phyloP scores from a whole-genome alignment of 1,140 invertebrate species.

The Diuraphis noxia region DNA sequence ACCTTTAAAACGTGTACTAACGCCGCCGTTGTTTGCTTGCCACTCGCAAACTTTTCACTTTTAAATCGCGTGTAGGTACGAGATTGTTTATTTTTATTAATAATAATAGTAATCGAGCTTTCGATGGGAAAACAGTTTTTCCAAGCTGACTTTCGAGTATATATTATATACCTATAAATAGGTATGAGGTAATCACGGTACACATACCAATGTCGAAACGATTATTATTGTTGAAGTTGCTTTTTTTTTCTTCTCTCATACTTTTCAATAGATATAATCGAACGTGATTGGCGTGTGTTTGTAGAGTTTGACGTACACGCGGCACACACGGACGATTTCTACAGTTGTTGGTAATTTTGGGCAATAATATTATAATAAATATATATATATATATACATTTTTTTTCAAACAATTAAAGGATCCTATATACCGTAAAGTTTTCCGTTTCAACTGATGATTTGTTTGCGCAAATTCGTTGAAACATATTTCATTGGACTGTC shows the following conservation, averaged over 20 bases:
- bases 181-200: no score
- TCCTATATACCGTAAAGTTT: background rate
- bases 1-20: background rate
- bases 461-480: background rate
- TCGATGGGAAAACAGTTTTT: background rate
- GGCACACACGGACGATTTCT: background rate
- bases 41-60: background rate
- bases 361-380: background rate
- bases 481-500: background rate
- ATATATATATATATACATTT: no score
- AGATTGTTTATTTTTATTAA: constrained; percentile 3
- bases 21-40: no score
- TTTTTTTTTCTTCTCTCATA: background rate
- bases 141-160: no score
- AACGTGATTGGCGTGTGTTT: background rate
- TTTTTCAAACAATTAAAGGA: background rate
- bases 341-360: background rate
- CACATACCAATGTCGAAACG: background rate
- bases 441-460: constrained; percentile 10
- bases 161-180: no score
- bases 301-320: background rate
- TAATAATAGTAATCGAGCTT: background rate
- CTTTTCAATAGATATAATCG: background rate
- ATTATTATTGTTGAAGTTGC: background rate
- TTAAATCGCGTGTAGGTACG: background rate